Evolutionary conservation across 2,113 vertebrate species (phyloP), one percentile per base, ranked within the genome.

Genomic region (Eulemur rufifrons): DNA sequence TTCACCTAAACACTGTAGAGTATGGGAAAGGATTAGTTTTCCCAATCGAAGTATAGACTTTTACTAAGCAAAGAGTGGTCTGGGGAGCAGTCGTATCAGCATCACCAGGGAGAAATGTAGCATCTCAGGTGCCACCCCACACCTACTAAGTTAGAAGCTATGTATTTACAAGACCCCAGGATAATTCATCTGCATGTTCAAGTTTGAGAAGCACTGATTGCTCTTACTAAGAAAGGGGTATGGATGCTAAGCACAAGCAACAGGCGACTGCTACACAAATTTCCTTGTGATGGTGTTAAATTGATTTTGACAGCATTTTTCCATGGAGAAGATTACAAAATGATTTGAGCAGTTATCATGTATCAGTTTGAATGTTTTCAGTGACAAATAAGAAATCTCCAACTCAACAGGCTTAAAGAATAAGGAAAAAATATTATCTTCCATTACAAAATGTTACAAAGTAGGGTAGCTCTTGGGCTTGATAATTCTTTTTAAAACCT

Each of bases 241-340:
- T 0, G 0, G 85, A 66, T 20, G 54, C 32, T 17, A 23, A 77
- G 34, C 54, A 56, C 47, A 56, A 76, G 56, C 37, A 69, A 52
- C 56, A 83, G 34, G 56, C 12, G 17, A 29, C 54, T 42, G 50
- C 25, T 37, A n/a, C 61, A 82, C 47, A 59, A 2, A 85, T 91
- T 56, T 89, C 68, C 78, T 64, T 74, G 56, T 64, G 61, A 80
- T 71, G 66, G 32, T 56, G 39, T 56, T 95, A 74, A 92, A 97
- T 95, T 83, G 68, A 87, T 80, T 93, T 88, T 91, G 93, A 96
- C 86, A 86, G 82, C 50, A 42, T 82, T 94, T 94, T 96, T 95
- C 80, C 93, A 87, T 50, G 8, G 73, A 86, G 69, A 66, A 88
- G 82, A 96, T 78, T 85, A 81, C 56, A 91, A 91, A 91, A 89